These are phyloP conservation scores for Octopus sinensis DNA, from an alignment of 1,140 invertebrate species.

Conservation along the genomic window DNA sequence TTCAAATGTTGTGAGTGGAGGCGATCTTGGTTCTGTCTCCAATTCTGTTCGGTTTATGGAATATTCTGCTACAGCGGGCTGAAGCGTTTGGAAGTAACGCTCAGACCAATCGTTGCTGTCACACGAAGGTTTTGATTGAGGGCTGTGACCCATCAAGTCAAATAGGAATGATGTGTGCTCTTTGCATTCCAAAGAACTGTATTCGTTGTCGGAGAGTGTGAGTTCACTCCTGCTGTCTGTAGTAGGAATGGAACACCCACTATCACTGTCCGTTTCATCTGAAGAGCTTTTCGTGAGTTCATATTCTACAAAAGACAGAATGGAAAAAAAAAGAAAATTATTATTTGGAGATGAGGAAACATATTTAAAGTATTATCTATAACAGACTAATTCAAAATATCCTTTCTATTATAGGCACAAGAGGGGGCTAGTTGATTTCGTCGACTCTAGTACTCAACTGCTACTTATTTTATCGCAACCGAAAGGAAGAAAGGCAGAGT, in stretches of 20 bases:
- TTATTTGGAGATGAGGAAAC: too few relatives aligned
- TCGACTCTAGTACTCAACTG: too few relatives aligned
- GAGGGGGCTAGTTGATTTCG: too few relatives aligned
- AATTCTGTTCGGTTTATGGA: conserved; percentile 19
- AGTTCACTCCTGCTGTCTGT: conserved; percentile 33
- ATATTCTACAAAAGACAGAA: not conserved
- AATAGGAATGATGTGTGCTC: conserved; percentile 35
- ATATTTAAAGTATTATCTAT: too few relatives aligned
- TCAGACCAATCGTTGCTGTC: conserved; percentile 28
- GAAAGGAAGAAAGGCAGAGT: too few relatives aligned
- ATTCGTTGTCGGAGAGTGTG: conserved; percentile 33
- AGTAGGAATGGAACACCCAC: conserved; percentile 32
- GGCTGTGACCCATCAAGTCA: conserved; percentile 39
- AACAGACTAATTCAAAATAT: too few relatives aligned
- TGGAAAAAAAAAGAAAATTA: too few relatives aligned
- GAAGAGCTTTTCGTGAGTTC: conserved; percentile 11
- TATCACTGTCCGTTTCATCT: conserved; percentile 38
- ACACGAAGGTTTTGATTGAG: conserved; percentile 26
- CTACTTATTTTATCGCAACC: too few relatives aligned
- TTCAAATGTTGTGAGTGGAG: not conserved
- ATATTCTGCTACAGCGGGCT: conserved; percentile 19
- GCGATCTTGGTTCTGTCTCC: not conserved
- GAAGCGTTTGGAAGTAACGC: conserved; percentile 13
- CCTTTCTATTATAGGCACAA: too few relatives aligned
- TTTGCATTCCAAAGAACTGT: conserved; percentile 33